Base-by-base conservation (phyloP, 2,113 vertebrate genomes). In the Phaetusa simplex region DNA sequence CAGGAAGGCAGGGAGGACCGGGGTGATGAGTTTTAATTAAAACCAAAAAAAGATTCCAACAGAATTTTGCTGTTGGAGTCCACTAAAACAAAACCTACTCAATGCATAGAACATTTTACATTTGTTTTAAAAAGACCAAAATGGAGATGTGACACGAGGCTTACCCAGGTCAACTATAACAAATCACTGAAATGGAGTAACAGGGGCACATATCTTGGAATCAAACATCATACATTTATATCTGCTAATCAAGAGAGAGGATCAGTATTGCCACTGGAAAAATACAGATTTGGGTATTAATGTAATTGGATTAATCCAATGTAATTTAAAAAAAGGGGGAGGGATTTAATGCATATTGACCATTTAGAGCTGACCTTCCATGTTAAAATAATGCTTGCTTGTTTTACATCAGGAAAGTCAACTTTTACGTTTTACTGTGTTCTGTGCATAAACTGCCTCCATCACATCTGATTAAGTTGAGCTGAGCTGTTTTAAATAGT, bases 91-190 rank as follows among this genome's bases (percentile, higher is more conserved):
- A 74, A 32, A 23, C 32, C 38, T 36, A 45, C 29, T 29, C 20
- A 11, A 5, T 55, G 29, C 27, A 55, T 8, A 5, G 14, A 70
- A 8, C 43, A 13, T 52, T 82, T 59, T 20, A 53, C 17, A 42
- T 47, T 53, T 79, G 11, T 66, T 72, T 67, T 45, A 36, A 66
- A 73, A 11, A 14, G 17, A 81, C 32, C 19, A 53, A 52, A 87
- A 2, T 2, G 7, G 56, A 52, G 73, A 53, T 2, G 11, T 47
- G 59, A 79, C 32, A 66, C 0, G 0, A 64, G 15, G 49, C 16
- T 49, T 58, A 65, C 6, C 15, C 29, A 52, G 4, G 50, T 65
- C 42, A 70, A 36, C 56, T 50, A 58, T 34, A 11, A 71, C 26
- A 70, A 52, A 71, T 30, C 30, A 71, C 43, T 77, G 52, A 83